Conservation (phyloP, 2,888 invertebrate species). For the Cantharis rustica region DNA sequence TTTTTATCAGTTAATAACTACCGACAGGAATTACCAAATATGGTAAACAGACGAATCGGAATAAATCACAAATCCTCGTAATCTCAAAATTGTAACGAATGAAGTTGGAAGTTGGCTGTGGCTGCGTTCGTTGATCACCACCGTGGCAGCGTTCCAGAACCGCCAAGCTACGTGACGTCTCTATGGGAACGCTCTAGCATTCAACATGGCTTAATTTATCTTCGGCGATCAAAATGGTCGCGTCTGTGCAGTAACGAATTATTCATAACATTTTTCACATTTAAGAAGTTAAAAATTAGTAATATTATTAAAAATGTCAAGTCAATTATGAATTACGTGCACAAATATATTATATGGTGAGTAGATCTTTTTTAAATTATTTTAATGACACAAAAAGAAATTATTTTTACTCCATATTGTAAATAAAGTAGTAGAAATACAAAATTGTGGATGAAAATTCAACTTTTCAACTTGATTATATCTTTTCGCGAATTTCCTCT, state of each 20-base stretch:
- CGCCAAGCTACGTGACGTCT: background rate
- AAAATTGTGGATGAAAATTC: no score
- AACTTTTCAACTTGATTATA: no score
- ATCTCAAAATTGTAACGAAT: conserved; percentile 17
- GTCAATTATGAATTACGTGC: background rate
- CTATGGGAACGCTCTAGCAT: no score
- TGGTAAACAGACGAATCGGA: conserved; percentile 20
- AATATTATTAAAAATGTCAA: no score
- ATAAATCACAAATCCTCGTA: conserved; percentile 13
- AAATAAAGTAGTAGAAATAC: no score
- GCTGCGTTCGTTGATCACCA: background rate
- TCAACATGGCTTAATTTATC: background rate
- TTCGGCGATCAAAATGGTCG: no score
- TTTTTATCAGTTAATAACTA: conserved; percentile 7
- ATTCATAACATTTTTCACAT: no score
- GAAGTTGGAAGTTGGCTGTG: background rate
- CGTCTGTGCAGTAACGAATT: no score
- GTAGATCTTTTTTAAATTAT: background rate
- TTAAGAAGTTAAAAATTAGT: no score
- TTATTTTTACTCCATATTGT: no score
- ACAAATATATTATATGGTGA: no score
- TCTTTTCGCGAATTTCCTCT: no score
- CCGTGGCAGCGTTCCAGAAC: background rate
- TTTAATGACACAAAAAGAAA: background rate
- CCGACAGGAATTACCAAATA: conserved; percentile 28